Conservation (phyloP, 2,113 vertebrate genomes). For the Sporophila hypoxantha region DNA sequence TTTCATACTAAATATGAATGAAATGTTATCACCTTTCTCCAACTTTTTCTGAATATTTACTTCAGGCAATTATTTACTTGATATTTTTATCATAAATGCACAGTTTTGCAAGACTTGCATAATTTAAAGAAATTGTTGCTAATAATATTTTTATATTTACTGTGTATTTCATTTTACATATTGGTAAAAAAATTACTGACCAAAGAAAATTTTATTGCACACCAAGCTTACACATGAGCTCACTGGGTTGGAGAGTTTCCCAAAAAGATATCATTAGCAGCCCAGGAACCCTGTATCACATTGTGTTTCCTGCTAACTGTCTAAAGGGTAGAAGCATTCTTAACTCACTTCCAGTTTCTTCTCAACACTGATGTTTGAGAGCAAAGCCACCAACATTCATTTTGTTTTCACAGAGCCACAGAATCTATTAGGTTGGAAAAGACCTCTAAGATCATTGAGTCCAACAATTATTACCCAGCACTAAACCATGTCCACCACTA, state of each 20-base stretch:
- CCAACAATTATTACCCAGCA: not conserved
- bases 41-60: not conserved
- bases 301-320: not conserved
- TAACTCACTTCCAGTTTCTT: not conserved
- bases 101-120: not conserved
- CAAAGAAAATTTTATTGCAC: not conserved
- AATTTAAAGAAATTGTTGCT: not conserved
- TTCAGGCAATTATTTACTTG: not conserved
- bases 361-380: not conserved
- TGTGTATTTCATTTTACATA: not conserved
- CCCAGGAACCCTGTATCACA: not conserved
- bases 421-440: not conserved
- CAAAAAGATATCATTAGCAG: not conserved
- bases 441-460: accelerated
- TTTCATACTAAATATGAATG: not conserved
- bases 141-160: not conserved
- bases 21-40: not conserved
- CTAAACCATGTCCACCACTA: not conserved
- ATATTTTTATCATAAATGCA: not conserved
- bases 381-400: not conserved
- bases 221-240: not conserved
- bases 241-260: not conserved
- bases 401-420: not conserved
- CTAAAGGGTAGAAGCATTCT: not conserved
- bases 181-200: not conserved